Conservation (phyloP, 2,888 invertebrate genomes). For the Cephus spinipes region DNA sequence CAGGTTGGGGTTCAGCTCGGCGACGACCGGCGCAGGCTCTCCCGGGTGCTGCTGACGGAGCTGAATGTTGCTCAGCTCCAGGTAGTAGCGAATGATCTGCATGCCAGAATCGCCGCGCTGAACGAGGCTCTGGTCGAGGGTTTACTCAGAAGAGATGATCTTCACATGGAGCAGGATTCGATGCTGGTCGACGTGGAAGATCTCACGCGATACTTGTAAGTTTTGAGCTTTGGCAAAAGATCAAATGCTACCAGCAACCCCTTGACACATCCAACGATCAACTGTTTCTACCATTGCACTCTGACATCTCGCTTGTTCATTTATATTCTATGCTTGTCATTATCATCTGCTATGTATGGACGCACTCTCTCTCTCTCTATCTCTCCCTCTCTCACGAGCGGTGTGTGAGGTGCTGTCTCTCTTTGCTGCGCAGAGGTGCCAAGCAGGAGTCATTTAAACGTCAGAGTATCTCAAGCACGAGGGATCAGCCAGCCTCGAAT, state of each 20-base stretch:
- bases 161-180: constrained; percentile 98
- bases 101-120: constrained; percentile 91
- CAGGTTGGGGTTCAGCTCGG: constrained; percentile 85
- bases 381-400: constrained; percentile 51
- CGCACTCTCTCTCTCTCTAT: background rate
- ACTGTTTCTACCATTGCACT: background rate
- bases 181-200: constrained; percentile 98
- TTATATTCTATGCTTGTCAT: background rate
- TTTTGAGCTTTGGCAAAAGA: constrained; percentile 31
- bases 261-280: background rate
- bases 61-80: constrained; percentile 95
- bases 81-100: constrained; percentile 94
- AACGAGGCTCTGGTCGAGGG: constrained; percentile 92
- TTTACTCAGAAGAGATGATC: constrained; percentile 92
- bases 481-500: constrained; percentile 38
- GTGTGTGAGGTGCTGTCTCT: constrained; percentile 46
- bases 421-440: constrained; percentile 59
- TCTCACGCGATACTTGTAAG: constrained; percentile 89
- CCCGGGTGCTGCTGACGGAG: constrained; percentile 87
- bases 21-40: constrained; percentile 84
- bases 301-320: background rate
- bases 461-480: constrained; percentile 29
- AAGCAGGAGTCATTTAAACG: constrained; percentile 62
- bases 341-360: background rate
- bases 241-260: background rate